These are phyloP conservation scores for Hirudinaria manillensis DNA, from an alignment of 2,888 invertebrate species.

Conservation along the genomic window DNA sequence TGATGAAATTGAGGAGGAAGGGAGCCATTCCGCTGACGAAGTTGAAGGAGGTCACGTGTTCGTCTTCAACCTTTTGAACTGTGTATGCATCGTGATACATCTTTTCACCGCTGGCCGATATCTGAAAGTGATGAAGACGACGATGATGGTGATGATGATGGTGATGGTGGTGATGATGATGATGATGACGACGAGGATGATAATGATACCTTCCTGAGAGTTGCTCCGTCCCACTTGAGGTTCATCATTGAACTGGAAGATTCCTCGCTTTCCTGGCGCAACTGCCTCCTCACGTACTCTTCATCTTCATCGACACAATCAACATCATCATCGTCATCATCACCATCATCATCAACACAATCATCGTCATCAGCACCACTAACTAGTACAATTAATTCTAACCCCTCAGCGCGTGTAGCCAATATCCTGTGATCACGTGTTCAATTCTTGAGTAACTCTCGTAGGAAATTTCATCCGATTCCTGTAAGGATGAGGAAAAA, in stretches of 20 bases:
- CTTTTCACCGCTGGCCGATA: slow-evolving; percentile 48
- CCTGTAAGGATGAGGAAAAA: slow-evolving; percentile 38
- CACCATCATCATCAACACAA: background rate
- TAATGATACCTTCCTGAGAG: slow-evolving; percentile 49
- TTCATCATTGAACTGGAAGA: slow-evolving; percentile 42
- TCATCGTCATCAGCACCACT: background rate
- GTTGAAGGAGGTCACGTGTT: slow-evolving; percentile 48
- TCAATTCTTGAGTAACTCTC: slow-evolving; percentile 54
- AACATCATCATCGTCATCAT: background rate
- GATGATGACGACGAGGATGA: background rate
- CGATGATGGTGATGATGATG: background rate
- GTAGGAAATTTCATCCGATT: slow-evolving; percentile 51
- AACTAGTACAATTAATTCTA: no score
- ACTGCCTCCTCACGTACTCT: slow-evolving; percentile 52
- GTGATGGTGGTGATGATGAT: background rate
- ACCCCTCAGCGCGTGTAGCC: slow-evolving; percentile 54
- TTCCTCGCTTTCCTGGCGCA: slow-evolving; percentile 46
- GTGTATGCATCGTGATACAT: slow-evolving; percentile 53
- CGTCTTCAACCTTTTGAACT: slow-evolving; percentile 52
- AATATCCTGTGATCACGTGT: slow-evolving; percentile 53
- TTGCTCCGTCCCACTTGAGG: slow-evolving; percentile 52
- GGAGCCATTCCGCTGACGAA: slow-evolving; percentile 54
- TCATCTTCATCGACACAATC: slow-evolving; percentile 44
- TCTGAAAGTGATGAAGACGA: slow-evolving; percentile 34
- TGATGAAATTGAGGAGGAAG: slow-evolving; percentile 52